Evolutionary conservation across 2,113 vertebrate species (phyloP), one percentile per base, ranked within the genome.

Genomic region (Coptodon bakossiorum): DNA sequence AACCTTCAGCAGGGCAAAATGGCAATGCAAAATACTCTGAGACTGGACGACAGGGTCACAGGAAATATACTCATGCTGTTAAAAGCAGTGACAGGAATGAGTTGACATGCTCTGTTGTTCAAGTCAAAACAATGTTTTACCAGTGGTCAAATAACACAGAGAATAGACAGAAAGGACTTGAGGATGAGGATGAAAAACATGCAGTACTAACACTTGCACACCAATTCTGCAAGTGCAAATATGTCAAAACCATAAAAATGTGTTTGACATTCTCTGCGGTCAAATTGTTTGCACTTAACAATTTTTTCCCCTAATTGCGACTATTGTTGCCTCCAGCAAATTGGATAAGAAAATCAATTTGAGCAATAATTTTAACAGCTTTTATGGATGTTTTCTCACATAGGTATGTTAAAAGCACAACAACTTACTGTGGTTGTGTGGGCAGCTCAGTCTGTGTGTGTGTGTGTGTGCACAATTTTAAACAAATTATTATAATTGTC

Each of bases 281-380:
- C 57, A 91, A 96, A 90, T 93, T 93, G 85, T 92, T 92, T 90
- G 82, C 71, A 89, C 86, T 92, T 92, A 87, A 91, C 90, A 88
- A 89, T 87, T 59, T 90, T 80, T 57, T 0, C 34, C 34, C 83
- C 40, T 83, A 88, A 93, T 92, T 90, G 86, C 38, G 85, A 81
- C 80, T 53, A 54, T 89, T 90, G 89, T 91, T 87, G 80, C 83
- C 88, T 88, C 81, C 79, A 86, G 90, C 89, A 91, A 86, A 92
- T 63, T 89, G 84, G 68, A 88, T 71, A 38, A 82, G 81, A 93
- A 89, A 95, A 94, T 94, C 88, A 88, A 94, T 94, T 84, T 71
- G 54, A 90, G 81, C 76, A 90, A 88, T 93, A 27, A 91, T 94
- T 88, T 91, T 85, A 86, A 88, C 61, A 86, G 52, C 90, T 93